These are phyloP conservation scores for Rhynchonycteris naso DNA, from an alignment of 2,797 vertebrate species.

Conservation along the genomic window DNA sequence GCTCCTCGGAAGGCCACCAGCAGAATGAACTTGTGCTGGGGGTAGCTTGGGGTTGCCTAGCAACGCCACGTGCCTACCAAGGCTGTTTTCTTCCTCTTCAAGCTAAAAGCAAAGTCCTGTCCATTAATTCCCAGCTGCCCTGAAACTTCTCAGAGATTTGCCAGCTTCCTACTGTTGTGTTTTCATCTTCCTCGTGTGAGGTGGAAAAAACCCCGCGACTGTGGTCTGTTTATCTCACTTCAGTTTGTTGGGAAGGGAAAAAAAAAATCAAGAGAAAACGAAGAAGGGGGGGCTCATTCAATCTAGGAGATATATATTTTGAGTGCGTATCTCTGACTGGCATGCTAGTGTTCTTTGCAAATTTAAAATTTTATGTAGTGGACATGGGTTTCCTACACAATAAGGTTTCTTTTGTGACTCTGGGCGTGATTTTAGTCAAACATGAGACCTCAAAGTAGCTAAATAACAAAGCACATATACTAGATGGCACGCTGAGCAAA, in stretches of 20 bases:
- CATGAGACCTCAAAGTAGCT: conserved; percentile 65
- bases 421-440: conserved; percentile 73
- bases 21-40: conserved; percentile 80
- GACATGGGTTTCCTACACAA: conserved; percentile 72
- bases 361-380: conserved; percentile 81
- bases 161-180: conserved; percentile 86
- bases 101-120: conserved; percentile 86
- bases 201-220: conserved; percentile 79
- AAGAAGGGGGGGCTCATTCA: neutral
- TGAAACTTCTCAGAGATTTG: conserved; percentile 86
- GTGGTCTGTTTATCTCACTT: conserved; percentile 84
- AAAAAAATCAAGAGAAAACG: conserved; percentile 20
- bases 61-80: conserved; percentile 83
- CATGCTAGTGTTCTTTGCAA: conserved; percentile 72
- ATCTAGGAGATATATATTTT: conserved; percentile 58
- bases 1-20: conserved; percentile 81
- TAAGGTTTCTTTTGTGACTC: conserved; percentile 64
- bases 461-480: conserved; percentile 69
- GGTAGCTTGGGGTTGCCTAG: conserved; percentile 85
- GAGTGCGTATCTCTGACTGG: conserved; percentile 68
- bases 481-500: conserved; percentile 19
- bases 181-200: conserved; percentile 84
- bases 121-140: conserved; percentile 88
- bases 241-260: conserved; percentile 12
- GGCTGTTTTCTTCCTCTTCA: conserved; percentile 82